phyloP scores from a whole-genome alignment of 2,797 vertebrate genomes.

The Basileuterus tristriatus region DNA sequence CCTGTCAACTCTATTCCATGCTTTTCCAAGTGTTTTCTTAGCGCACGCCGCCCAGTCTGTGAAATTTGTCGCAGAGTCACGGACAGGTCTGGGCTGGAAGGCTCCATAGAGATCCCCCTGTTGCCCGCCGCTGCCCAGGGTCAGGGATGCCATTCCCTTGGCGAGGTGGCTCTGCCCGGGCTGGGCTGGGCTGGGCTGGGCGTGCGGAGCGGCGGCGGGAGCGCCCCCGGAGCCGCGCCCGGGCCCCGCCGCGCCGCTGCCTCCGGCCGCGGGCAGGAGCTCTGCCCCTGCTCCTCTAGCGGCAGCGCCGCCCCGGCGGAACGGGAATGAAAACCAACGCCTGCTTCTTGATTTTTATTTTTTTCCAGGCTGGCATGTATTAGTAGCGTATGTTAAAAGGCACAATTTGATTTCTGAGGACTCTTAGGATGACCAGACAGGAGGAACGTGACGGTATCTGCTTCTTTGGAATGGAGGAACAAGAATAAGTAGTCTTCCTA shows the following conservation, averaged over 20 bases:
- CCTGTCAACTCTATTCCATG: background rate
- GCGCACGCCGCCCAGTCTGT: rapidly evolving
- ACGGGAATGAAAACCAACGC: too few species aligned
- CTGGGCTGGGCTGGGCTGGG: background rate
- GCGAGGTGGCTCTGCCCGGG: background rate
- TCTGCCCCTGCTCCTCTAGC: background rate
- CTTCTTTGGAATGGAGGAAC: background rate
- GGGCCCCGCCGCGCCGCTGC: background rate
- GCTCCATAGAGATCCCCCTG: background rate
- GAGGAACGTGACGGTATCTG: background rate
- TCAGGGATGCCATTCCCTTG: background rate
- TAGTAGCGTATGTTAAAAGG: background rate
- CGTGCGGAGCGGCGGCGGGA: background rate
- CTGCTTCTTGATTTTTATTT: background rate
- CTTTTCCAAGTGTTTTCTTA: too few species aligned
- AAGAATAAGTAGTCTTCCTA: background rate
- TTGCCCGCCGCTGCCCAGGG: background rate
- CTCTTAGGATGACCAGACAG: background rate
- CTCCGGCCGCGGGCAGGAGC: background rate
- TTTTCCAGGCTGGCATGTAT: background rate
- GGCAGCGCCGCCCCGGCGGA: background rate
- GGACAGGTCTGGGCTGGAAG: background rate
- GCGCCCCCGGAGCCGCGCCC: background rate
- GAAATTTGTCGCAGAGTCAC: rapidly evolving
- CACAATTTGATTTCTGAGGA: background rate